phyloP scores from a whole-genome alignment of 1,140 invertebrate species.

The Bombus turneri region DNA sequence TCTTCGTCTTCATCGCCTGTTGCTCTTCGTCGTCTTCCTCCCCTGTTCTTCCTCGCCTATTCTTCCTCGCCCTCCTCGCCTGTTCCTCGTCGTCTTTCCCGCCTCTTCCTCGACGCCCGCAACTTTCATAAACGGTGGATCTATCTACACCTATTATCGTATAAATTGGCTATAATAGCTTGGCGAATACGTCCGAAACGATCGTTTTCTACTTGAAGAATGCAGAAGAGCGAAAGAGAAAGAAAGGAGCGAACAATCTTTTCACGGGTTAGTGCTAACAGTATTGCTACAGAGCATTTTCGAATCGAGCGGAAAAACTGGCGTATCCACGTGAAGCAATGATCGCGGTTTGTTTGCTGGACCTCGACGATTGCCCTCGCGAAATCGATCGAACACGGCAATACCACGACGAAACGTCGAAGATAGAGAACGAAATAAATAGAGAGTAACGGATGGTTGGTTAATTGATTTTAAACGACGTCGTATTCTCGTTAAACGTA shows the following conservation, averaged over 20 bases:
- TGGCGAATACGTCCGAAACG: background rate
- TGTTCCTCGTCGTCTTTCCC: background rate
- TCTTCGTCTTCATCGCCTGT: background rate
- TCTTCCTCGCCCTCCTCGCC: background rate
- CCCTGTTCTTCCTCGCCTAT: background rate
- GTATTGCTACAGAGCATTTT: conserved; percentile 53
- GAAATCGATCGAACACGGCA: conserved; percentile 25
- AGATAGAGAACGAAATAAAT: background rate
- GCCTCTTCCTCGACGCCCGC: background rate
- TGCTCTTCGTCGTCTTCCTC: background rate
- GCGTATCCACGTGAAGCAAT: conserved; percentile 50
- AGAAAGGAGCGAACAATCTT: background rate
- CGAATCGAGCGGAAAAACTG: conserved; percentile 60
- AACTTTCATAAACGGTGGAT: background rate
- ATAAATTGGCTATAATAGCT: background rate
- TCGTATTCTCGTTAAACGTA: conserved; percentile 48
- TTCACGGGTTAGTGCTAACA: conserved; percentile 39
- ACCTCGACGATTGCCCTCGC: conserved; percentile 45
- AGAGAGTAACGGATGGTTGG: conserved; percentile 1
- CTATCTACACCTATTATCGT: background rate
- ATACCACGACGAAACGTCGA: background rate
- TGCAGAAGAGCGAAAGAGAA: background rate
- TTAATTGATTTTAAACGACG: conserved; percentile 51
- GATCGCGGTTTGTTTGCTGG: conserved; percentile 59
- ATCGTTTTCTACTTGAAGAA: conserved; percentile 9